Conservation (phyloP, 53 echinoderm and acorn worm genomes). For the Echinometra lucunter region DNA sequence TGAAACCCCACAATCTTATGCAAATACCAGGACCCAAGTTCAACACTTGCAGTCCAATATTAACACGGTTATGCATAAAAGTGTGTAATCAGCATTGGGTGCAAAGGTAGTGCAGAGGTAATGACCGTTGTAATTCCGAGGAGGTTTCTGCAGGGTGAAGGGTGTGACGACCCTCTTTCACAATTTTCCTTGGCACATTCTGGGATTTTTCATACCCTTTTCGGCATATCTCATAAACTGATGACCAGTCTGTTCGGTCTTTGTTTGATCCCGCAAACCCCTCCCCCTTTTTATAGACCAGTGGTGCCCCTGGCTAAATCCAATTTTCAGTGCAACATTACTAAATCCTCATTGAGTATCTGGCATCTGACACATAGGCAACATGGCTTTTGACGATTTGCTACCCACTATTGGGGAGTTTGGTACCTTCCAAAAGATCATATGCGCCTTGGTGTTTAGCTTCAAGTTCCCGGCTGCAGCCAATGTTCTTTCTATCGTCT, state of each 20-base stretch:
- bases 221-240: no score
- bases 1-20: no score
- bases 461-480: background rate
- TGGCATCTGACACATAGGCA: background rate
- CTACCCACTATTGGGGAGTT: background rate
- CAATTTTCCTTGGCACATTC: no score
- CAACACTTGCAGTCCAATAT: background rate
- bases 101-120: background rate
- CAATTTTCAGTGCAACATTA: background rate
- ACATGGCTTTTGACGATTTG: slow-evolving; percentile 21
- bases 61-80: background rate
- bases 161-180: background rate
- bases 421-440: slow-evolving; percentile 35
- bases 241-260: no score
- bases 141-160: background rate
- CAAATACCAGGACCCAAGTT: background rate
- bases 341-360: background rate
- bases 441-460: background rate
- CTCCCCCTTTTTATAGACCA: background rate
- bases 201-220: no score
- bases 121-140: no score
- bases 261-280: background rate
- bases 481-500: background rate
- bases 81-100: background rate
- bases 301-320: background rate